A percentile compares a stretch with the other conserved stretches of the same genome.
These are phyloP conservation scores for Dryas iulia DNA, from an alignment of 1,140 invertebrate species.

Conservation along the genomic window DNA sequence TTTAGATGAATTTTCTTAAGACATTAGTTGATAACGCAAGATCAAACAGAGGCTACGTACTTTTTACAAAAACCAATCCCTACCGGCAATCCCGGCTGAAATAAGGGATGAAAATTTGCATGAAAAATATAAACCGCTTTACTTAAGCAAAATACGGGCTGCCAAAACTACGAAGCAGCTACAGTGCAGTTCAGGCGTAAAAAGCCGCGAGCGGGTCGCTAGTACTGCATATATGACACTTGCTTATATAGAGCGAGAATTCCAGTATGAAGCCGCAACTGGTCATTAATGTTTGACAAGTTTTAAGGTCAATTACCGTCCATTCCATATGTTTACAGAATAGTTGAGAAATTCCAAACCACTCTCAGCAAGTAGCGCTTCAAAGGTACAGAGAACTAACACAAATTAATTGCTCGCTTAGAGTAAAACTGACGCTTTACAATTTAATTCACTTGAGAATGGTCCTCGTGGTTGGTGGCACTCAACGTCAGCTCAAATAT, in stretches of 20 bases:
- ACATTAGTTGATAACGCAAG: too few relatives aligned
- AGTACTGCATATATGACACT: not conserved
- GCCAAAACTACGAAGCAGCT: too few relatives aligned
- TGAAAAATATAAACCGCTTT: too few relatives aligned
- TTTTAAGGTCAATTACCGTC: constrained; percentile 34
- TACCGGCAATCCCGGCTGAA: too few relatives aligned
- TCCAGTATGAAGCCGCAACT: constrained; percentile 12
- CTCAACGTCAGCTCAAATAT: constrained; percentile 1
- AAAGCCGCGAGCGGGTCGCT: too few relatives aligned
- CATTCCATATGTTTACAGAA: constrained; percentile 38
- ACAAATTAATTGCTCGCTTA: constrained; percentile 56
- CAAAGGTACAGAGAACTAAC: constrained; percentile 47
- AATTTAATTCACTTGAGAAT: constrained; percentile 42
- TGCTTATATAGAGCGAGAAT: not conserved
- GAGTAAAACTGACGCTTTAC: constrained; percentile 40
- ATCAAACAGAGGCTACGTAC: too few relatives aligned
- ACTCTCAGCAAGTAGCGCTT: constrained; percentile 39
- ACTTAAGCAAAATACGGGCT: too few relatives aligned
- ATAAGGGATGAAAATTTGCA: too few relatives aligned
- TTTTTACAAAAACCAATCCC: too few relatives aligned
- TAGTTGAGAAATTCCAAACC: constrained; percentile 47
- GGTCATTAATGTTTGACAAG: constrained; percentile 37
- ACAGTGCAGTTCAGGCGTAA: too few relatives aligned
- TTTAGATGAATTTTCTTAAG: too few relatives aligned
- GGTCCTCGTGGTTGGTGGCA: constrained; percentile 13